Conservation (phyloP, 2,113 vertebrate species). For the Microtus oregoni region DNA sequence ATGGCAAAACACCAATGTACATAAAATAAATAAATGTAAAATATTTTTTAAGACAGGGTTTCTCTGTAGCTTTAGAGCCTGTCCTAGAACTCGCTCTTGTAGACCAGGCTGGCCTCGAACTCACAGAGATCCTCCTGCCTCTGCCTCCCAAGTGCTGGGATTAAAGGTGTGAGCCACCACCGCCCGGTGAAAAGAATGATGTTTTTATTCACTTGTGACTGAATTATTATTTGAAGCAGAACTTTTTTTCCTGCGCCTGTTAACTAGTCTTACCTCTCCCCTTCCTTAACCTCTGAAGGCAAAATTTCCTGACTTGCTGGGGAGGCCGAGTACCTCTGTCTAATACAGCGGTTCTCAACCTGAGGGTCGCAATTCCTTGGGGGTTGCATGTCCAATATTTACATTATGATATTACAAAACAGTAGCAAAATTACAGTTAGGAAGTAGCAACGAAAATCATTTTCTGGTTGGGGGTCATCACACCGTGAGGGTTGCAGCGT, state of each 20-base stretch:
- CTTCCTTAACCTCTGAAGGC: background rate
- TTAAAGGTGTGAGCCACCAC: too few species aligned
- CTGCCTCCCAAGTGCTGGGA: too few species aligned
- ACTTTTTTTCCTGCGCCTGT: background rate
- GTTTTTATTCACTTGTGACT: slow-evolving; percentile 22
- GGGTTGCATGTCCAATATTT: background rate
- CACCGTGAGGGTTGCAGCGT: too few species aligned
- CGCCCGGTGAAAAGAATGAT: background rate
- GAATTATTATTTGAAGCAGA: background rate
- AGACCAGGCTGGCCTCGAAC: too few species aligned
- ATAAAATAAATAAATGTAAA: background rate
- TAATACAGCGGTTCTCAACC: background rate
- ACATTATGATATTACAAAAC: too few species aligned
- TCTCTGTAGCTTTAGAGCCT: too few species aligned
- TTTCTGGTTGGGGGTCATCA: background rate
- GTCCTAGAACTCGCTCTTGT: too few species aligned
- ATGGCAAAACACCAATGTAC: background rate
- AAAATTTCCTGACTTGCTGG: background rate
- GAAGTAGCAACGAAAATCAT: background rate
- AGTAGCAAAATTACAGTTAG: background rate
- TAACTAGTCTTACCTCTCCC: background rate
- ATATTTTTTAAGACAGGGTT: background rate
- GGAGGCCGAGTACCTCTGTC: background rate
- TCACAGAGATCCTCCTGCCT: too few species aligned
- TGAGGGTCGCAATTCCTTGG: background rate